Base-by-base conservation (phyloP, 2,113 vertebrate species). In the Pterocles burchelli region DNA sequence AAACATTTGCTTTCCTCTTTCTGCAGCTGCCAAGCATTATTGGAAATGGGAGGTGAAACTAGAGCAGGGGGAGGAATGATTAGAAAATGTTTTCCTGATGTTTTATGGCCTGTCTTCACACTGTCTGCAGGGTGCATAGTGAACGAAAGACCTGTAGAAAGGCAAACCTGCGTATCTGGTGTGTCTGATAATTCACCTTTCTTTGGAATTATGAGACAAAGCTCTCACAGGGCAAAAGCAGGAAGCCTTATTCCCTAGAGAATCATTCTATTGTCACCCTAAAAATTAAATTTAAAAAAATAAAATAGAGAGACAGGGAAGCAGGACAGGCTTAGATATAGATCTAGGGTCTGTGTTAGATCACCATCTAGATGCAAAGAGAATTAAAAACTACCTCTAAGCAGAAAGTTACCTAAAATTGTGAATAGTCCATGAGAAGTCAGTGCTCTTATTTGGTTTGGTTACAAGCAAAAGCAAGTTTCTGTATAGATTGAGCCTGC, bases 231-330 rank as follows among this genome's bases (percentile, higher is more conserved):
- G 4, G 4, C 26, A 63, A 67, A 80, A 85, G 7, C 7, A 68
- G 20, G 25, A 82, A 61, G 20, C 8, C 17, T 38, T 34, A 49
- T 55, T 7, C 8, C 17, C 6, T 25, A 6, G 13, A 65, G 15
- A 51, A 55, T n/a, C 12, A 78, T 41, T 31, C 8, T 67, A 15
- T 51, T 57, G 49, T 38, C 11, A 45, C 17, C 7, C 7, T 52
- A 51, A 67, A 72, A 71, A 59, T 11, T 41, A 67, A 34, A 31
- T 24, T 21, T 20, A 13, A 51, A 45, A 31, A 31, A 41, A 20
- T 17, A 36, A 36, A 9, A 2, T 4, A 1, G 1, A 8, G 10
- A 2, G 3, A 13, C 8, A 2, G 3, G 1, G 5, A 61, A 71
- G 6, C 10, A 75, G 26, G 17, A 15, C 9, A 65, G 13, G 3